Evolutionary conservation across 2,888 invertebrate species (phyloP).

Genomic region (Deilephila elpenor): DNA sequence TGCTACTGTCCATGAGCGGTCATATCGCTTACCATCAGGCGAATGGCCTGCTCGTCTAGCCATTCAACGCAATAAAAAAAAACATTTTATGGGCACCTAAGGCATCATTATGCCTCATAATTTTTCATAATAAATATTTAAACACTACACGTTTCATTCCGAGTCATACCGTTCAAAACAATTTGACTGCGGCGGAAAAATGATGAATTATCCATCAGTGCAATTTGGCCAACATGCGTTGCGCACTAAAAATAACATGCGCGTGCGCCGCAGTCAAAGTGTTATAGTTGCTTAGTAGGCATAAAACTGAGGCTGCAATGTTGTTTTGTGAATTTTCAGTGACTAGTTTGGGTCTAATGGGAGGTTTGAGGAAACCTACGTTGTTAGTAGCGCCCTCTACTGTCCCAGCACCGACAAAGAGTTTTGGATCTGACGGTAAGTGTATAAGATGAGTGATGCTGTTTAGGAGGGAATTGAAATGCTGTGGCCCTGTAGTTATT

Average conservation of each 20-base stretch:
- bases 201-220: too few relatives aligned
- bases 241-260: too few relatives aligned
- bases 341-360: slow-evolving; percentile 68
- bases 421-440: slow-evolving; percentile 77
- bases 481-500: not conserved
- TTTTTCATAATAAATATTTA: not conserved
- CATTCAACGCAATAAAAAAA: too few relatives aligned
- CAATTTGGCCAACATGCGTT: too few relatives aligned
- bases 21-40: too few relatives aligned
- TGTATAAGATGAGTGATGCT: not conserved
- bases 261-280: too few relatives aligned
- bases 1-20: too few relatives aligned
- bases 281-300: not conserved
- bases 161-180: too few relatives aligned
- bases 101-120: not conserved
- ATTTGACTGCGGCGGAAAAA: too few relatives aligned
- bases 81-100: too few relatives aligned
- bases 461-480: not conserved
- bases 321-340: slow-evolving; percentile 37
- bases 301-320: slow-evolving; percentile 1
- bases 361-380: slow-evolving; percentile 74
- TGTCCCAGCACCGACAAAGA: slow-evolving; percentile 66
- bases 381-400: slow-evolving; percentile 67
- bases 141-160: too few relatives aligned
- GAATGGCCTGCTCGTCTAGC: too few relatives aligned